Base-by-base conservation (phyloP, 1,140 invertebrate species). In the Conus betulinus region DNA sequence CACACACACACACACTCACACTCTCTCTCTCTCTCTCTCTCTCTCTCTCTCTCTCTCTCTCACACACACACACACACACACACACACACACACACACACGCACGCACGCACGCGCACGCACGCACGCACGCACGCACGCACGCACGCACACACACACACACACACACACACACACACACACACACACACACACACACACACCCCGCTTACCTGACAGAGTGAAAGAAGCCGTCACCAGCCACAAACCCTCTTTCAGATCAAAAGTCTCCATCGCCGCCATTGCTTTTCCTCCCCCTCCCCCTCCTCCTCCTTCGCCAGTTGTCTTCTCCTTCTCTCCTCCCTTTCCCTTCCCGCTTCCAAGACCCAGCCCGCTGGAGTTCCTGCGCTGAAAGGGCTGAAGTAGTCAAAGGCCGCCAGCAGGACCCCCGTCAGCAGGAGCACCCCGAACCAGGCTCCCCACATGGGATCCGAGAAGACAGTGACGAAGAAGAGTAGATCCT, bases 201-300 rank as follows among this genome's bases (percentile, higher is more conserved):
- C 67, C 3, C 67, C 79, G 53, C 88, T 67, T 79, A 93, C 98
- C 98, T 95, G 98, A 98, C 2, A 98, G 97, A 2, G 98, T 98
- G 92, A 98, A 98, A 1, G 98, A 98, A 0, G 98, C 98, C 52
- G 98, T 94, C 0, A 98, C 97, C 93, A 98, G 98, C 98, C 98
- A 99, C 92, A 98, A 98, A 90, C 97, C 98, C 95, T 93, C 92
- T 15, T 88, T 91, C 27, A 93, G 25, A 27, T 81, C 89, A 74
- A 93, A 93, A 11, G 39, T 55, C 10, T 84, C 67, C 55, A 17
- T 55, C 4, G 39, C 81, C 15, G 23, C 23, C 53, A 10, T 27
- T 20, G 11, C 74, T 15, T 60, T 60, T 15, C 57, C 57, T 8
- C 57, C 57, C 2, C 17, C 79, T 67, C 67, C 67, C 0, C 51